Base-by-base conservation (phyloP, 1,140 invertebrate genomes). In the Zaprionus camerounensis region DNA sequence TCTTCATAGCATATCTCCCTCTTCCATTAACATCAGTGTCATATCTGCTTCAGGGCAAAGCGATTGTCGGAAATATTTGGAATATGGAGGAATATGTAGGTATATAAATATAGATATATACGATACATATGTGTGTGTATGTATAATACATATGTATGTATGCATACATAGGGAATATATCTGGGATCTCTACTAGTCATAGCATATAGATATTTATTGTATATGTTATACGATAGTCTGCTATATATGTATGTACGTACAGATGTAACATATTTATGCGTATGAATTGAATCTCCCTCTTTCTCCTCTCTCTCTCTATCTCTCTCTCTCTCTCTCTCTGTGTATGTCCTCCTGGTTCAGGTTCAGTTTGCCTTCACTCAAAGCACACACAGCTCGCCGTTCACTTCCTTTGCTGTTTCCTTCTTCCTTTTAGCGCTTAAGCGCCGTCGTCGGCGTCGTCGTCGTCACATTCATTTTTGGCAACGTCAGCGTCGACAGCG, bases 361-460 rank as follows among this genome's bases (percentile, higher is more conserved):
- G 9, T 71, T 76, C 53, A 64, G 46, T 65, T 58, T 71, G 69
- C 69, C 46, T 76, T 61, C 20, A 57, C 57, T 41, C 31, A 34
- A 34, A 34, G 64, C 44, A 28, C 55, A 28, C 31, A 61, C 24
- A 49, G 80, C 49, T 80, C 68, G 78, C 73, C 44, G 72, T 84
- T 81, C 74, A 85, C 82, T 85, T 82, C 80, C 82, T 80, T 86
- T 77, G 80, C 80, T 81, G 84, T 83, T 87, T 86, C 77, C 83
- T 87, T 87, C 77, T 83, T 83, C 81, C 73, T 81, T 88, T 80
- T 65, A 82, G 58, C 66, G 71, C 71, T 78, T 84, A 87, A 84
- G 81, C 83, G 83, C 83, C 83, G 83, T 67, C 67, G 63, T 49
- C 51, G 20, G 20, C 20, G 20, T 20, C 73, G 72, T 26, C 56